Percentiles rank a stretch among this genome's conserved stretches.
Conservation (phyloP, 2,888 invertebrate species). For the Eretmocerus hayati region DNA sequence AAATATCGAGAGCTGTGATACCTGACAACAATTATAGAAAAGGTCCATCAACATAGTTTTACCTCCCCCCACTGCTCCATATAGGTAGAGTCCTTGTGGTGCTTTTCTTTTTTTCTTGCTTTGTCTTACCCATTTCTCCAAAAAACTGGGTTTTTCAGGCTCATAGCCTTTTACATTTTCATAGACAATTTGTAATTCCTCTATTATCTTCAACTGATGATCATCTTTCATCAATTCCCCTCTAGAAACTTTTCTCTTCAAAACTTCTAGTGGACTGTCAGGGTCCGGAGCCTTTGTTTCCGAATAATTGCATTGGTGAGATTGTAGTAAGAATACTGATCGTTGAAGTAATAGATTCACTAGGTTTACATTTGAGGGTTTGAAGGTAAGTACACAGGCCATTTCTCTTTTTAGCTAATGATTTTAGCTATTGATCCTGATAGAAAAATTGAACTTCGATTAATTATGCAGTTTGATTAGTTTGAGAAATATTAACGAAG, state of each 20-base stretch:
- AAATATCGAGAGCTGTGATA: slow-evolving; percentile 31
- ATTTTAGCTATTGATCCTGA: background rate
- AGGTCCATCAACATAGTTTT: slow-evolving; percentile 99
- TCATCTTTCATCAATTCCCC: slow-evolving; percentile 61
- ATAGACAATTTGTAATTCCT: slow-evolving; percentile 64
- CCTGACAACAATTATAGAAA: slow-evolving; percentile 75
- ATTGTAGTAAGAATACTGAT: slow-evolving; percentile 16
- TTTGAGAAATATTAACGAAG: background rate
- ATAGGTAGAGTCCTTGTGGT: slow-evolving; percentile 79
- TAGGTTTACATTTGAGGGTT: slow-evolving; percentile 22
- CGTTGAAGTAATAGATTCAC: slow-evolving; percentile 26
- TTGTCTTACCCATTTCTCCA: slow-evolving; percentile 47
- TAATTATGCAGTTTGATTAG: too few species aligned
- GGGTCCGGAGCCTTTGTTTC: slow-evolving; percentile 7
- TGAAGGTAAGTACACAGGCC: slow-evolving; percentile 29
- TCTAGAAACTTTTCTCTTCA: slow-evolving; percentile 54
- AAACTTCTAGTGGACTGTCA: slow-evolving; percentile 49
- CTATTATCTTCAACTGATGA: slow-evolving; percentile 65
- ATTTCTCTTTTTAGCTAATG: slow-evolving; percentile 22
- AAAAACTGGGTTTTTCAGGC: slow-evolving; percentile 48
- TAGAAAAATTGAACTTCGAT: too few species aligned
- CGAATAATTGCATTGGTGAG: slow-evolving; percentile 22
- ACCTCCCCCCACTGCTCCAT: slow-evolving; percentile 89
- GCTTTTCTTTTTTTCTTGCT: slow-evolving; percentile 45
- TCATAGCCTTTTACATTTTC: slow-evolving; percentile 56